phyloP scores from a whole-genome alignment of 2,797 vertebrate genomes.

The Kryptopterus vitreolus region DNA sequence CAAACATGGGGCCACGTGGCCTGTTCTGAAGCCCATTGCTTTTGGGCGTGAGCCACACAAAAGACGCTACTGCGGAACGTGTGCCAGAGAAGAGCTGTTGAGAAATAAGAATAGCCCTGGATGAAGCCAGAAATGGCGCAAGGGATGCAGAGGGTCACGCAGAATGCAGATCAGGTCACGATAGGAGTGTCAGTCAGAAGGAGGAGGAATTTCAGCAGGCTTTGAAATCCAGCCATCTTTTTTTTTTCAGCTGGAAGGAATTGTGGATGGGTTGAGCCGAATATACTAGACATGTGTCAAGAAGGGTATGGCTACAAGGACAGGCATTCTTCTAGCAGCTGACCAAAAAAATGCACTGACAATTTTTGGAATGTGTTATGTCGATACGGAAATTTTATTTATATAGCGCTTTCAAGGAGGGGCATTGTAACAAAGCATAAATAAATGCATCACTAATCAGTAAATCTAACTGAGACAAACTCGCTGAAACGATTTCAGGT shows the following conservation, averaged over 20 bases:
- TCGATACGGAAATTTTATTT: too few relatives aligned
- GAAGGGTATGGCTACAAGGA: conserved; percentile 26
- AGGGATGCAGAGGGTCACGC: conserved; percentile 24
- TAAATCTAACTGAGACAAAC: too few relatives aligned
- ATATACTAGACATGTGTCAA: conserved; percentile 50
- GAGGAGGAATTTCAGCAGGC: conserved; percentile 41
- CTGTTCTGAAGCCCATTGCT: conserved; percentile 42
- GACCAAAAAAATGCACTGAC: conserved; percentile 19
- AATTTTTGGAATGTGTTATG: conserved; percentile 7
- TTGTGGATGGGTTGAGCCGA: conserved; percentile 35
- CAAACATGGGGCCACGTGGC: conserved; percentile 59
- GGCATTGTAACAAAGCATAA: too few relatives aligned
- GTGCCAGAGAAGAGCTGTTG: conserved; percentile 34
- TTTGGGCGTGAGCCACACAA: conserved; percentile 51
- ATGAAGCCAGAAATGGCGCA: conserved; percentile 15
- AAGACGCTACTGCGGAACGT: conserved; percentile 47
- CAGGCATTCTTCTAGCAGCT: conserved; percentile 4
- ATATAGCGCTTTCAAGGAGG: too few relatives aligned
- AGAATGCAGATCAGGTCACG: conserved; percentile 5
- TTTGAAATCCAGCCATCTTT: conserved; percentile 48
- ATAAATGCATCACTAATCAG: too few relatives aligned
- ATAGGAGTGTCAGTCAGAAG: conserved; percentile 44
- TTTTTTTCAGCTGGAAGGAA: conserved; percentile 22
- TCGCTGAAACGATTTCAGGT: too few relatives aligned
- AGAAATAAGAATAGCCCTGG: conserved; percentile 32